Evolutionary conservation across 2,797 vertebrate genomes (phyloP), one percentile per base, ranked within the genome.

Genomic region (Arrhamphus sclerolepis): DNA sequence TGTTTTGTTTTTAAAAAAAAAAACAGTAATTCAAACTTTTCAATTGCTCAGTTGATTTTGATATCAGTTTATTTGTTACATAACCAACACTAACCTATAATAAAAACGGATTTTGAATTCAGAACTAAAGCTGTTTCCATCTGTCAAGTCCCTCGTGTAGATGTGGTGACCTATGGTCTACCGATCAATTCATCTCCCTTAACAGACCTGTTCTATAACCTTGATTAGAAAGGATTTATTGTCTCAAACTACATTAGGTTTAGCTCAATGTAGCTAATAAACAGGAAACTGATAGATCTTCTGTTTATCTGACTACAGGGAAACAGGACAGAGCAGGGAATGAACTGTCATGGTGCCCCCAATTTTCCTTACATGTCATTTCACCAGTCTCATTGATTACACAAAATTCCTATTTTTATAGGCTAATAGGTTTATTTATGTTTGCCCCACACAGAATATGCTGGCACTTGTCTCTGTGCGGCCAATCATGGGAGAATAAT

Each of bases 371-470:
- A 38, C 34, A 34, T 11, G 20, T 21, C 20, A 46, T 46, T 46
- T 46, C 19, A n/a, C 55, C 58, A 51, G 66, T 81, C 63, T 72
- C 64, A 59, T 49, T 55, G 80, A 86, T 86, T 76, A 72, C 59
- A 58, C 24, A 52, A 64, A 55, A 17, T 42, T 47, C 50, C 78
- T 64, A 46, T 56, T 51, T 70, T 72, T 66, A 57, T 74, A 75
- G 65, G 61, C 53, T 65, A 74, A 77, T 75, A 64, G 66, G 70
- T 71, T 82, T 73, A 83, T 89, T 80, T 62, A 52, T 77, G 84
- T 88, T 89, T 83, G 81, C 86, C 87, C 82, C 72, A 64, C 69
- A 47, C 68, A 19, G 57, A 73, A 72, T 83, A 78, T 83, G 72
- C 29, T 59, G 71, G 62, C 81, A 58, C 67, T 71, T 43, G 29